These are phyloP conservation scores for Phymorhynchus buccinoides DNA, from an alignment of 1,140 invertebrate species.

Conservation along the genomic window DNA sequence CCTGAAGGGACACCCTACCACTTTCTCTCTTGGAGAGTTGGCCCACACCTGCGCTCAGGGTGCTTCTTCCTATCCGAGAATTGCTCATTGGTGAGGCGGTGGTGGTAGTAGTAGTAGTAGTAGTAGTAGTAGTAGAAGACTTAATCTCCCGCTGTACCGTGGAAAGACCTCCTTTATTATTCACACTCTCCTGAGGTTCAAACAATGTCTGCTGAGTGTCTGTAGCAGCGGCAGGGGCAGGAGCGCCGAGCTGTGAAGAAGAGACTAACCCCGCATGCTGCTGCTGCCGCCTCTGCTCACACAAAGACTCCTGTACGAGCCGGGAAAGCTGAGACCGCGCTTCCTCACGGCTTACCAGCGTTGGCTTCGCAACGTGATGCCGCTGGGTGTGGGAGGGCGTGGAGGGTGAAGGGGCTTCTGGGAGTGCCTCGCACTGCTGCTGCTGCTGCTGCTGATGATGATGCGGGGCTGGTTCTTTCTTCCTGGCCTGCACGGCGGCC, in stretches of 20 bases:
- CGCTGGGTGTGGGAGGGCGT: background rate
- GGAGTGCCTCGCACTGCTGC: background rate
- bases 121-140: too few relatives aligned
- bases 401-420: background rate
- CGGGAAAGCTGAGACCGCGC: background rate
- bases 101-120: too few relatives aligned
- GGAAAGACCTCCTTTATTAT: background rate
- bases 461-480: background rate
- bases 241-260: background rate
- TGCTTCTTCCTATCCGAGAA: background rate
- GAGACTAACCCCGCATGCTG: constrained; percentile 14
- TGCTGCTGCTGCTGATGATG: background rate
- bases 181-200: background rate
- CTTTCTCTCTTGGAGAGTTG: background rate
- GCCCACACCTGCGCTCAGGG: background rate
- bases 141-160: background rate
- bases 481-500: constrained; percentile 9
- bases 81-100: background rate
- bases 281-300: constrained; percentile 12
- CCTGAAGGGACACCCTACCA: background rate
- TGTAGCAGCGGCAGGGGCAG: too few relatives aligned
- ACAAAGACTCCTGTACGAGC: background rate
- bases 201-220: background rate
- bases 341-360: background rate
- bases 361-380: too few relatives aligned